phyloP scores from a whole-genome alignment of 2,113 vertebrate genomes.

The Alouatta palliata region DNA sequence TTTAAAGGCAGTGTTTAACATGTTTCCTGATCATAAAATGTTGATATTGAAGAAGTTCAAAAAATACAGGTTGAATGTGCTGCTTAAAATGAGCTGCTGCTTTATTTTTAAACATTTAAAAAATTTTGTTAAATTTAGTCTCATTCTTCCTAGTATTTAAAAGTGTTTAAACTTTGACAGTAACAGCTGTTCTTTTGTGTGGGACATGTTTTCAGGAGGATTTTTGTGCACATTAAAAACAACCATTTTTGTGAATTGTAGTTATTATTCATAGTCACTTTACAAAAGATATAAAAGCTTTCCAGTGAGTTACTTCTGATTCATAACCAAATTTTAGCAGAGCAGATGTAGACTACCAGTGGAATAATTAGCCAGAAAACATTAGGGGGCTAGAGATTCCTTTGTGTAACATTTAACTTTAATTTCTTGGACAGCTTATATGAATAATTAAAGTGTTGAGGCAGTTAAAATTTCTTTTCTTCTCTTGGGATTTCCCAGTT shows the following conservation, averaged over 20 bases:
- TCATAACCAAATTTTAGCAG: constrained; percentile 60
- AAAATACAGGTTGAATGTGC: neutral
- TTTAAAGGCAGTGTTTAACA: neutral
- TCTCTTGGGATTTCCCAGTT: constrained; percentile 57
- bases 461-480: constrained; percentile 53
- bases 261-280: constrained; percentile 53
- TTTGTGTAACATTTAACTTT: constrained; percentile 72
- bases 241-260: constrained; percentile 51
- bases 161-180: constrained; percentile 41
- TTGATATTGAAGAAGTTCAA: neutral
- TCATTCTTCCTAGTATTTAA: constrained; percentile 1
- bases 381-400: constrained; percentile 34
- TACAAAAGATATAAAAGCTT: constrained; percentile 50
- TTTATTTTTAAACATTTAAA: neutral
- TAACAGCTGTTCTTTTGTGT: constrained; percentile 42
- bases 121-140: constrained; percentile 24
- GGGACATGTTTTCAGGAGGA: constrained; percentile 44
- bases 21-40: neutral
- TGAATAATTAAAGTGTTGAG: constrained; percentile 73
- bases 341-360: constrained; percentile 52
- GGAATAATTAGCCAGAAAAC: constrained; percentile 70
- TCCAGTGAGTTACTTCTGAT: constrained; percentile 62
- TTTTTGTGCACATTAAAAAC: constrained; percentile 49
- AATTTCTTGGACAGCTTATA: constrained; percentile 67
- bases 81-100: constrained; percentile 6